A percentile compares a stretch with the other conserved stretches of the same genome.
Evolutionary conservation across 2,113 vertebrate species (phyloP).

Genomic region (Rana temporaria): DNA sequence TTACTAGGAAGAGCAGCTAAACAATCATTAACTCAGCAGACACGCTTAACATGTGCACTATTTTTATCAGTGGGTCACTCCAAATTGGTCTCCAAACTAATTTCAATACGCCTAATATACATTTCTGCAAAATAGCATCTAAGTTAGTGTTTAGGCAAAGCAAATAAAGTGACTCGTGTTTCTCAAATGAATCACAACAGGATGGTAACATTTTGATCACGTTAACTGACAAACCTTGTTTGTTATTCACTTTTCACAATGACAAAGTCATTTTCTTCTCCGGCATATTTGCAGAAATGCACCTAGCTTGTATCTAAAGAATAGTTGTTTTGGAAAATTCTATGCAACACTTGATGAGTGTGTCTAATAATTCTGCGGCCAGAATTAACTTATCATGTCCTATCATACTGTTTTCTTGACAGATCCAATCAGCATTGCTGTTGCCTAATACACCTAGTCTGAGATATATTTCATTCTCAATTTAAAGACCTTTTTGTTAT

Average conservation of each 20-base stretch:
- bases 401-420: conserved; percentile 37
- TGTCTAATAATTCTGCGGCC: conserved; percentile 40
- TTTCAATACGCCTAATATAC: conserved; percentile 48
- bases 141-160: conserved; percentile 48
- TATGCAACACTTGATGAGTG: conserved; percentile 50
- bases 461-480: conserved; percentile 32
- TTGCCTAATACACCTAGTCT: conserved; percentile 18
- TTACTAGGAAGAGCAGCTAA: conserved; percentile 35
- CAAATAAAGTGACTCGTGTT: conserved; percentile 55
- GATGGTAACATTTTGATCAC: conserved; percentile 55
- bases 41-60: conserved; percentile 35
- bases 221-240: conserved; percentile 58
- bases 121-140: conserved; percentile 43
- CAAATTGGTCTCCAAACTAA: conserved; percentile 44
- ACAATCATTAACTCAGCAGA: conserved; percentile 20
- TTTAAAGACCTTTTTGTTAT: conserved; percentile 12
- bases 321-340: conserved; percentile 46
- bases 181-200: conserved; percentile 49
- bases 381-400: conserved; percentile 52
- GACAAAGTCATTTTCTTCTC: conserved; percentile 46
- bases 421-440: conserved; percentile 46
- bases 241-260: conserved; percentile 58
- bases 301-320: conserved; percentile 43
- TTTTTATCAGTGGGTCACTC: conserved; percentile 25
- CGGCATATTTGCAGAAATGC: conserved; percentile 49